phyloP scores from a whole-genome alignment of 2,797 vertebrate species.

The Argentina silus region DNA sequence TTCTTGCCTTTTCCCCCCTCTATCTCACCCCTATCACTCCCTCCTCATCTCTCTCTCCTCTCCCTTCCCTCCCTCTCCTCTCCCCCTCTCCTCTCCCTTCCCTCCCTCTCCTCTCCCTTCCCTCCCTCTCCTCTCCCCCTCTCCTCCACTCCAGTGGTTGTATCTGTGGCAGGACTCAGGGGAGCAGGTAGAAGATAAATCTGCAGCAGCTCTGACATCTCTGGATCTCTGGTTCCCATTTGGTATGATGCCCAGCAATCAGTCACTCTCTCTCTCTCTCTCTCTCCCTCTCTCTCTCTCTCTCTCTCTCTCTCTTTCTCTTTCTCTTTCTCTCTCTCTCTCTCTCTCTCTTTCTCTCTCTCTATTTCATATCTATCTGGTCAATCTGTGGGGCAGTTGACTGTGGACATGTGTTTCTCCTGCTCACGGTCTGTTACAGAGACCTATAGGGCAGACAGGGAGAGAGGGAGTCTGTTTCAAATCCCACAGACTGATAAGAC shows the following conservation, averaged over 20 bases:
- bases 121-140: conserved; percentile 22
- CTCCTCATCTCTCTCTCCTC: conserved; percentile 26
- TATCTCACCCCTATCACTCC: neutral
- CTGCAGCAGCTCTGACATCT: conserved; percentile 62
- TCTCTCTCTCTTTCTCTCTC: conserved; percentile 5
- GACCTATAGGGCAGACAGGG: neutral
- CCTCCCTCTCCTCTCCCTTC: conserved; percentile 22
- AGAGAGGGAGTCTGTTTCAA: conserved; percentile 55
- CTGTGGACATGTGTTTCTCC: conserved; percentile 67
- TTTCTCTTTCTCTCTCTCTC: neutral
- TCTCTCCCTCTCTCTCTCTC: conserved; percentile 45
- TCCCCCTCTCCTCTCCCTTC: conserved; percentile 24
- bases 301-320: conserved; percentile 37
- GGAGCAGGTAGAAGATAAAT: conserved; percentile 73
- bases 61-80: conserved; percentile 11
- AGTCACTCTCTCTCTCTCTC: conserved; percentile 56
- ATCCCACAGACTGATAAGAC: conserved; percentile 48
- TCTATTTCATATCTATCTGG: conserved; percentile 57
- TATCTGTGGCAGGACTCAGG: conserved; percentile 68
- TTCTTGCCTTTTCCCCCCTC: neutral
- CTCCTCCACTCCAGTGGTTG: conserved; percentile 34
- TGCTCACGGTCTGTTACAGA: conserved; percentile 50
- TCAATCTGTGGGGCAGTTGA: conserved; percentile 59
- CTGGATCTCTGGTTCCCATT: conserved; percentile 74
- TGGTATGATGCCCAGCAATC: conserved; percentile 65